A percentile compares a stretch with the other conserved stretches of the same genome.
Evolutionary conservation across 1,140 invertebrate genomes (phyloP).

Genomic region (Drosophila grimshawi): DNA sequence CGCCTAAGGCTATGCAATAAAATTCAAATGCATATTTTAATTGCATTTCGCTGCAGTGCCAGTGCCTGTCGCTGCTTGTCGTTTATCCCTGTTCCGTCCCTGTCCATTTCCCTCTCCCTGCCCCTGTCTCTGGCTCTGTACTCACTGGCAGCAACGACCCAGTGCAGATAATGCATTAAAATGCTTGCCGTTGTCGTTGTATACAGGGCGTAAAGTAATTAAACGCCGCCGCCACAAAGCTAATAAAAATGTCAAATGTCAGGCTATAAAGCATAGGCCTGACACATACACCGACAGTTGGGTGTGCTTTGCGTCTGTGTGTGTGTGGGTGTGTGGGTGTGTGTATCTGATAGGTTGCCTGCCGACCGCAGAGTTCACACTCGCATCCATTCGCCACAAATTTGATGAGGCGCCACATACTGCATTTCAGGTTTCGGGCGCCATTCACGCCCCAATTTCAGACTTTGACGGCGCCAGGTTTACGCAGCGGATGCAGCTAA

Average conservation of each 20-base stretch:
- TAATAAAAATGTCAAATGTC: slow-evolving; percentile 80
- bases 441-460: slow-evolving; percentile 8
- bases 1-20: slow-evolving; percentile 46
- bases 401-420: slow-evolving; percentile 53
- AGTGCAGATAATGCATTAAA: slow-evolving; percentile 59
- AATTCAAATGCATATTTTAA: slow-evolving; percentile 78
- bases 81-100: not conserved
- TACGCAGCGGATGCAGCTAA: not conserved
- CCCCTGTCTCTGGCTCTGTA: not conserved
- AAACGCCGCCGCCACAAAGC: slow-evolving; percentile 74
- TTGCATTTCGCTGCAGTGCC: slow-evolving; percentile 59
- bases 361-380: slow-evolving; percentile 40
- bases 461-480: slow-evolving; percentile 24
- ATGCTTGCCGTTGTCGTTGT: slow-evolving; percentile 46
- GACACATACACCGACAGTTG: slow-evolving; percentile 32
- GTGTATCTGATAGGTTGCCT: slow-evolving; percentile 28
- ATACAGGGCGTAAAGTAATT: slow-evolving; percentile 68
- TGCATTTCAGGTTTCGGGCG: not conserved
- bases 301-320: no score
- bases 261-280: slow-evolving; percentile 71
- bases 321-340: slow-evolving; percentile 23
- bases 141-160: slow-evolving; percentile 14
- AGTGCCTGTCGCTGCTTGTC: slow-evolving; percentile 18
- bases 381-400: slow-evolving; percentile 34
- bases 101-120: not conserved